Base-by-base conservation (phyloP, 30 jellyfish, hydroid and myxozoan genomes). In the Aurelia coerulea region DNA sequence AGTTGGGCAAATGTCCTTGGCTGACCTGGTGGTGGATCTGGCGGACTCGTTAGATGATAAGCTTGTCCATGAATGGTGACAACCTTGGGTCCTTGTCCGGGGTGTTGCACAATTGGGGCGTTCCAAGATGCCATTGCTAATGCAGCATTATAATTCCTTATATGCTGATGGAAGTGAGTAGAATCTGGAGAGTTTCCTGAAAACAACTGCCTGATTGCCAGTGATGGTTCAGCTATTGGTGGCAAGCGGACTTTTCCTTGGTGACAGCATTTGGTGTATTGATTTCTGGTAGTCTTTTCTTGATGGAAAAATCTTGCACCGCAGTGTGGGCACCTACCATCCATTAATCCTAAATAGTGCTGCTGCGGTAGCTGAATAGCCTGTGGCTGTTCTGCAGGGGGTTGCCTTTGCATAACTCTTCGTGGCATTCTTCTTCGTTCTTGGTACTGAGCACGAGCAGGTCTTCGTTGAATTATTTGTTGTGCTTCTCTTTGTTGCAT, bases 1-100 rank as follows among this genome's bases (percentile, higher is more conserved):
- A 70, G 42, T 32, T 70, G 64, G 62, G 64, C 81, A 70, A n/a
- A 70, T 12, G n/a, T 70, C 18, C 32, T 16, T 33, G 81, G 62
- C 29, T 33, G 50, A 16, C 62, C 81, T 10, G 81, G 62, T 34
- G 81, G 76, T 65, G 76, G 76, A n/a, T 17, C 42, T 65, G 76
- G 37, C 4, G 76, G 50, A 65, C 76, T 65, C 32, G 76, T 65
- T 17, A 65, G 7, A 7, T 65, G 76, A 33, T 65, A 65, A 12
- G 76, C 76, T 29, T 65, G 76, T 2, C 76, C 76, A 10, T 65
- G 76, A 65, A 65, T 65, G 7, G 76, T 15, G 7, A 29, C 32
- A 1, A 65, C 76, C 2, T 65, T 65, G 51, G 76, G 42, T n/a
- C 76, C 41, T 15, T 33, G 41, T 65, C 76, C 76, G 9, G 68